Conservation (phyloP, 2,113 vertebrate genomes). For the Agapornis roseicollis region DNA sequence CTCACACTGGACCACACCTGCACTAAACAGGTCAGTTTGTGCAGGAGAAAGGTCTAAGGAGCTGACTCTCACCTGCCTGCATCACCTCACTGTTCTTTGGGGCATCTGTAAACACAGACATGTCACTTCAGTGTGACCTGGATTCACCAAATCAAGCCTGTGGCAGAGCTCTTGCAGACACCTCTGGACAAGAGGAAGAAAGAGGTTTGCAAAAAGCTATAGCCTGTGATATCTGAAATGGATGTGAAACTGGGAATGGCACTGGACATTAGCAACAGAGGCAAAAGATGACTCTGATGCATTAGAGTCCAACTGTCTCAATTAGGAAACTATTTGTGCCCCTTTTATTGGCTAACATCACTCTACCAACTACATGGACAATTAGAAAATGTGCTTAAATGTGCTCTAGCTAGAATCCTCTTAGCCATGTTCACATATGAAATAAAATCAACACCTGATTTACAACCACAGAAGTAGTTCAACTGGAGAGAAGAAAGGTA, state of each 20-base stretch:
- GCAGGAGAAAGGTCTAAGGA: not conserved
- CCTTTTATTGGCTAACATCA: not conserved
- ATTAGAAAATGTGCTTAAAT: not conserved
- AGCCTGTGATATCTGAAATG: not conserved
- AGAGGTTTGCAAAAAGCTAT: not conserved
- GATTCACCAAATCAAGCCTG: not conserved
- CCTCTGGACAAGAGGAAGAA: not conserved
- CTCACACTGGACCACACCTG: not conserved
- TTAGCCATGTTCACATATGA: not conserved
- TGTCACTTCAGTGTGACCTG: not conserved
- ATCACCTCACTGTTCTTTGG: not conserved
- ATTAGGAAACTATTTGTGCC: not conserved
- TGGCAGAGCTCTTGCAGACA: not conserved
- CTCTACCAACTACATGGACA: not conserved
- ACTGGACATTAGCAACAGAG: not conserved
- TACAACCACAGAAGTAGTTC: not conserved
- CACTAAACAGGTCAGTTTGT: not conserved
- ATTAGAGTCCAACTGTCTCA: not conserved
- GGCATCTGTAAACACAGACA: not conserved
- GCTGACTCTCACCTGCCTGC: not conserved
- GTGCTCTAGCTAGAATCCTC: not conserved
- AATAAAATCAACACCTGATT: not conserved
- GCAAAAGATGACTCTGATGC: not conserved
- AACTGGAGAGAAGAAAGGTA: not conserved
- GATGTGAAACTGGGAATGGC: not conserved